Conservation (phyloP, 2,888 invertebrate species). For the Drepanosiphum platanoidis region DNA sequence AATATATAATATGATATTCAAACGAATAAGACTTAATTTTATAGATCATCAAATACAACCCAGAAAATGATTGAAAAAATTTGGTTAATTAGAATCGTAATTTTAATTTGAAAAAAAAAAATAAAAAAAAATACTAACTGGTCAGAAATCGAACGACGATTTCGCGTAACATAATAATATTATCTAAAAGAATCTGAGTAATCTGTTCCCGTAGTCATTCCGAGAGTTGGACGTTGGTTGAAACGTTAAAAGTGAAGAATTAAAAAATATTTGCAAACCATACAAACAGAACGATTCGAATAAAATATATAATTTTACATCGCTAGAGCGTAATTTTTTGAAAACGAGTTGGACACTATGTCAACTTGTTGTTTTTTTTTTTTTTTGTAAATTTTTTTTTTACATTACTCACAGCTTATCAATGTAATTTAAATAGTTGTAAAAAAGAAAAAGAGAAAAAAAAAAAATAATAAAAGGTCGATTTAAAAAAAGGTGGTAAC, state of each 20-base stretch:
- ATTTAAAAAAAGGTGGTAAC: conserved; percentile 44
- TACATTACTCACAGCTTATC: not conserved
- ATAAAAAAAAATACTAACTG: conserved; percentile 8
- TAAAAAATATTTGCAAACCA: not conserved
- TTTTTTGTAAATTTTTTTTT: not conserved
- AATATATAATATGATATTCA: not conserved
- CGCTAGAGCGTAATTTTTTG: not conserved
- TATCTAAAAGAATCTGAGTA: not conserved
- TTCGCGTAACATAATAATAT: conserved; percentile 5
- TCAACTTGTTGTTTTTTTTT: not conserved
- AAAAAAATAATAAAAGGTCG: not conserved
- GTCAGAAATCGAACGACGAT: conserved; percentile 10
- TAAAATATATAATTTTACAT: not conserved
- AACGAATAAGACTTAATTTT: not conserved
- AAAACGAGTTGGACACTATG: not conserved
- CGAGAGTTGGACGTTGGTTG: conserved; percentile 9
- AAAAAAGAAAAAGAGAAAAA: conserved; percentile 8
- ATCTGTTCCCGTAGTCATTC: conserved; percentile 44
- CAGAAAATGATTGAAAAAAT: not conserved
- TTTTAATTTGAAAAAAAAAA: no score
- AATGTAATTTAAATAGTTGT: not conserved
- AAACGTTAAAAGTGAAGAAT: not conserved
- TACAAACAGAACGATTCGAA: no score
- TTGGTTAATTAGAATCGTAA: not conserved
- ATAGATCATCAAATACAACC: conserved; percentile 15